Conservation (phyloP, 2,113 vertebrate genomes). For the Hippocampus zosterae region DNA sequence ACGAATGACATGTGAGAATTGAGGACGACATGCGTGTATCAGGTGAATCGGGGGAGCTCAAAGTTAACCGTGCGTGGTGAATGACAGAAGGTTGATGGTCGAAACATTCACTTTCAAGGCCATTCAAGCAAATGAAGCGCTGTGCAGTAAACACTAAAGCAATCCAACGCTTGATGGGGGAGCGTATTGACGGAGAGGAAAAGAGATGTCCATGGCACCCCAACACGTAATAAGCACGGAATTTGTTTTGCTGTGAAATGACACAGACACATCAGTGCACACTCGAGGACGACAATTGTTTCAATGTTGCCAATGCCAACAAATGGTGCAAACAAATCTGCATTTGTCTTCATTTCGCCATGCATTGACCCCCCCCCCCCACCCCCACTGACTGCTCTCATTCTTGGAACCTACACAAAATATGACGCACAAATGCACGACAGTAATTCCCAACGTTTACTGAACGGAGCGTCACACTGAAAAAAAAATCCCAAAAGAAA, state of each 20-base stretch:
- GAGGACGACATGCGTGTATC: conserved; percentile 39
- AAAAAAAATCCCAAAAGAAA: no score
- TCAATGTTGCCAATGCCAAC: no score
- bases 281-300: no score
- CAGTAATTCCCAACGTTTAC: neutral
- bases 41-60: conserved; percentile 42
- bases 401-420: no score
- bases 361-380: no score
- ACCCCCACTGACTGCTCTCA: no score
- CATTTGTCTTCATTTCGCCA: no score
- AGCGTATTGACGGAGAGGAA: conserved; percentile 58
- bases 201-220: conserved; percentile 25
- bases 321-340: no score
- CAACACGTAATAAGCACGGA: conserved; percentile 20
- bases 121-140: conserved; percentile 67
- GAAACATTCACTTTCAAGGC: conserved; percentile 60
- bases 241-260: conserved; percentile 27
- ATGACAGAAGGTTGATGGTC: conserved; percentile 54
- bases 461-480: neutral
- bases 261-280: neutral
- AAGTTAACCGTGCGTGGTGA: conserved; percentile 63
- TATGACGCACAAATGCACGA: no score
- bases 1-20: conserved; percentile 27
- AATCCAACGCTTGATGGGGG: conserved; percentile 63
- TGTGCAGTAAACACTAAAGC: conserved; percentile 67